phyloP scores from a whole-genome alignment of 1,140 invertebrate species.

The Lepidurus packardi region DNA sequence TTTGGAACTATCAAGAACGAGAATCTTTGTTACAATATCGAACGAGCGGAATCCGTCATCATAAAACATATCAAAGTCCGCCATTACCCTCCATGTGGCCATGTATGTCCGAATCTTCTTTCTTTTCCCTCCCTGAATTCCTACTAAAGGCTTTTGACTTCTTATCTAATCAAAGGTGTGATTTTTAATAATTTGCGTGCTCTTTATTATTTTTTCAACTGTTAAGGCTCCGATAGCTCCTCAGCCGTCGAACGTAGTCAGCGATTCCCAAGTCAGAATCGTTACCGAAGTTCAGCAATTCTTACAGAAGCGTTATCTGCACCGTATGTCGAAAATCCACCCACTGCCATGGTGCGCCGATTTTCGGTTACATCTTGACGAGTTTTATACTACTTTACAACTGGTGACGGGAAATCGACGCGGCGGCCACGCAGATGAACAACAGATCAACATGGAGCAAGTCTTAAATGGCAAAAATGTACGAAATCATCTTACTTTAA shows the following conservation, averaged over 20 bases:
- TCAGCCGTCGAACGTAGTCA: neutral
- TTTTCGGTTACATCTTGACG: constrained; percentile 31
- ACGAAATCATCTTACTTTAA: neutral
- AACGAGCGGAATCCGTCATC: neutral
- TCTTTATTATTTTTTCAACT: neutral
- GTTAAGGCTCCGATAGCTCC: neutral
- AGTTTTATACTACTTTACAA: constrained; percentile 33
- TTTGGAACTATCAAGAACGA: neutral
- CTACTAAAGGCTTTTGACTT: neutral
- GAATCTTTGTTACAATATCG: neutral
- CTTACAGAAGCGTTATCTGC: constrained; percentile 23
- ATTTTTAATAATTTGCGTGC: neutral
- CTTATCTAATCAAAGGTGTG: neutral
- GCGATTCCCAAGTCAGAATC: neutral
- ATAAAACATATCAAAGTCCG: neutral
- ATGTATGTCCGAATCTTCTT: neutral
- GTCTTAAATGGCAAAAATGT: constrained; percentile 34
- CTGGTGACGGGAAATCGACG: constrained; percentile 22
- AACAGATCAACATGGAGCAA: constrained; percentile 32
- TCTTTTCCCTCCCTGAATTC: neutral
- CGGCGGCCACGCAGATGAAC: constrained; percentile 9
- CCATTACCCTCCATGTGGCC: neutral
- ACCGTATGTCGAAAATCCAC: constrained; percentile 20
- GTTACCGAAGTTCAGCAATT: constrained; percentile 26
- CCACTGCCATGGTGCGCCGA: constrained; percentile 32